Base-by-base conservation (phyloP, 1,140 invertebrate genomes). In the Sarcophaga peregrina region DNA sequence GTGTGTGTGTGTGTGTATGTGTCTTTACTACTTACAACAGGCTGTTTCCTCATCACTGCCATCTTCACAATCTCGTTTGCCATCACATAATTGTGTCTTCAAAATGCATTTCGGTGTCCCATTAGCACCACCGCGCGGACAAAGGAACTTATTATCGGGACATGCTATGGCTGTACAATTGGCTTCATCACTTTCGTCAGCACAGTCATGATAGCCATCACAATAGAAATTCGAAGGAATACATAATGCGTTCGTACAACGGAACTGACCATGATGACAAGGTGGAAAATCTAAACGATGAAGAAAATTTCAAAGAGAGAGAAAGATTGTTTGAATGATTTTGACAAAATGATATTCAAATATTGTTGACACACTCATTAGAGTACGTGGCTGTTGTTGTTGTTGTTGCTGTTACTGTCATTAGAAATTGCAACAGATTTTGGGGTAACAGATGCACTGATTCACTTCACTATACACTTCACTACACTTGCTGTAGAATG, bases 241-340 rank as follows among this genome's bases (percentile, higher is more conserved):
- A 91, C 98, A 99, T 15, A 98, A 92, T 7, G 96, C 96, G 90
- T 98, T 98, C 58, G 95, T 94, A 91, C 98, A 99, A 37, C 96
- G 93, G 90, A 98, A 99, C 91, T 99, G 97, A 9, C 96, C 96
- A 75, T 94, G 94, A 86, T 96, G 94, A 91, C 98, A 99, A 0
- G 95, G 92, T 2, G 96, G 96, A 88, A 98, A 98, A 91, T 95
- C 96, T 97, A 68, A 25, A 20, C 20, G 62, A 9, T 17, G 62
- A 20, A 20, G 68, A 72, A 72, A 72, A 20, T 72, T 37, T 37
- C 25, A 37, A 37, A 37, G 25, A 37, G 68, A 9, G 72, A 74
- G 72, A 37, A 9, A 46, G 20, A 75, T 13, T 48, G 37, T 58
- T n/a, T n/a, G 11, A 58, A 58, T 17, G 72, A 68, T 0, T 7